These are phyloP conservation scores for Atopsyche davidsoni DNA, from an alignment of 1,140 invertebrate genomes.

Conservation along the genomic window DNA sequence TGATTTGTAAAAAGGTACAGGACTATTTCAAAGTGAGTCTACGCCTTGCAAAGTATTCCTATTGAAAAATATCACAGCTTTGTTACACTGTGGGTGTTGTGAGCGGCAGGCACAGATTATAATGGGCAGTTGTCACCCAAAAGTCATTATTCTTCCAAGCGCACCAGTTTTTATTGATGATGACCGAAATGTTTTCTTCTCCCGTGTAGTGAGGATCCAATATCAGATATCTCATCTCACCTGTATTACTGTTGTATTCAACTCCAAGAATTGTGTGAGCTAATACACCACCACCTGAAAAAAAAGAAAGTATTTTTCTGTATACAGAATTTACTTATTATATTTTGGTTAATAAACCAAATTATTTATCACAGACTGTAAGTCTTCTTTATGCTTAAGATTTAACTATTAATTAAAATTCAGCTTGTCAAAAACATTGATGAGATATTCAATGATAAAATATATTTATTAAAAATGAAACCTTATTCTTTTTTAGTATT, in stretches of 20 bases:
- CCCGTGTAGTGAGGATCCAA: constrained; percentile 98
- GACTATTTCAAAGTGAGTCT: too few relatives aligned
- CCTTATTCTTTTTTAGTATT: too few relatives aligned
- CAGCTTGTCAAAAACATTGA: too few relatives aligned
- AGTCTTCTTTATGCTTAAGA: too few relatives aligned
- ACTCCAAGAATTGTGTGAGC: constrained; percentile 98
- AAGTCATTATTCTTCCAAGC: constrained; percentile 88
- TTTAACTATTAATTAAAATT: too few relatives aligned
- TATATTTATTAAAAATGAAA: too few relatives aligned
- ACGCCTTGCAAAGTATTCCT: too few relatives aligned
- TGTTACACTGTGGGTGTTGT: constrained; percentile 40
- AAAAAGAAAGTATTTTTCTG: constrained; percentile 32
- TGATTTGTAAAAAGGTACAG: not conserved
- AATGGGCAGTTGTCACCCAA: constrained; percentile 89
- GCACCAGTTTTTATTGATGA: constrained; percentile 85
- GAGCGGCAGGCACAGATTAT: constrained; percentile 91
- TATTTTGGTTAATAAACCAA: too few relatives aligned
- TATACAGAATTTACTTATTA: too few relatives aligned
- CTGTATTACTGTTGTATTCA: constrained; percentile 71
- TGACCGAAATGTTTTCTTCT: constrained; percentile 60
- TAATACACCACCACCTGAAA: constrained; percentile 86
- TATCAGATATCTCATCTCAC: constrained; percentile 83
- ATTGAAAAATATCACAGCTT: too few relatives aligned
- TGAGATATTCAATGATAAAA: too few relatives aligned
- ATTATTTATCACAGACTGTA: too few relatives aligned